Percentiles rank a stretch among this genome's conserved stretches.
Evolutionary conservation across 2,888 invertebrate species (phyloP).

Genomic region (Trichogramma dendrolimi): DNA sequence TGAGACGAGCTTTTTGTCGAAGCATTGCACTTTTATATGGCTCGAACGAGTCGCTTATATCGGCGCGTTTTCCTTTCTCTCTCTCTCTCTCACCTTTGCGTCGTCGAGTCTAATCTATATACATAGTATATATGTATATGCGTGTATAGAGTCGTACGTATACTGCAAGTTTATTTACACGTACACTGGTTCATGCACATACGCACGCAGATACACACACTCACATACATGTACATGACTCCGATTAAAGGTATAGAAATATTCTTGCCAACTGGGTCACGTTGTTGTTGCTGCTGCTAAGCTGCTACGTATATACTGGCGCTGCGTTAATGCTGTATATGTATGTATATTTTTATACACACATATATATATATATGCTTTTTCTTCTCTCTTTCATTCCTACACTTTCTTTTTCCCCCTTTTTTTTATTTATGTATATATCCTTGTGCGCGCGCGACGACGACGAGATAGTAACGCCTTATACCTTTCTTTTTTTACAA

Average conservation of each 20-base stretch:
- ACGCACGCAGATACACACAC: too few relatives aligned
- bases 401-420: slow-evolving; percentile 1
- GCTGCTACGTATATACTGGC: background rate
- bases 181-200: background rate
- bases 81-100: background rate
- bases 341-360: background rate
- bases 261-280: slow-evolving; percentile 30
- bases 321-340: background rate
- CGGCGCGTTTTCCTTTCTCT: too few relatives aligned
- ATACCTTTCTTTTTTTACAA: too few relatives aligned
- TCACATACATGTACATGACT: background rate
- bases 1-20: too few relatives aligned
- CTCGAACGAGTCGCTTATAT: too few relatives aligned
- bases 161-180: slow-evolving; percentile 15
- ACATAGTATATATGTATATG: background rate
- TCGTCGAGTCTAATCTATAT: slow-evolving; percentile 12
- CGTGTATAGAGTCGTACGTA: slow-evolving; percentile 11
- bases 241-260: slow-evolving; percentile 31
- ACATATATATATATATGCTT: background rate
- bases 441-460: too few relatives aligned
- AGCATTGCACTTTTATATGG: too few relatives aligned
- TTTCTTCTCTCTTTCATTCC: slow-evolving; percentile 3
- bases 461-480: too few relatives aligned
- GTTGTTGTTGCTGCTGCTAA: slow-evolving; percentile 19
- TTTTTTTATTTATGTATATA: background rate